Base-by-base conservation (phyloP, 1,140 invertebrate species). In the Paramacrobiotus metropolitanus region DNA sequence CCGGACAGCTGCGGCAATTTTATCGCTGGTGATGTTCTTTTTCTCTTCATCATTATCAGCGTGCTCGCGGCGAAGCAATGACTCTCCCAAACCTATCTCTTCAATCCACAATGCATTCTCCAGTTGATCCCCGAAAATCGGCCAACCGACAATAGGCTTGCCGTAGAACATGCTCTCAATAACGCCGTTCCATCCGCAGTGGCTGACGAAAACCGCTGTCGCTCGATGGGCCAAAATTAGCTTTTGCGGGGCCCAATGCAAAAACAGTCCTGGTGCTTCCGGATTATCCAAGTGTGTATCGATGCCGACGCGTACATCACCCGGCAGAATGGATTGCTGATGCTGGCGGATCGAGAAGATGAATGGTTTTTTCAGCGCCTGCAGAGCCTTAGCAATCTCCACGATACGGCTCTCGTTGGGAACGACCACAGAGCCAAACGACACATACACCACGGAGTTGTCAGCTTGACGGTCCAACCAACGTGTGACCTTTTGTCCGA, bases 151-250 rank as follows among this genome's bases (percentile, higher is more conserved):
- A 55, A 55, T 28, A 15, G 48, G 48, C 28, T 20, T 24, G 15
- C 48, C 48, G 24, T 4, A 20, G 15, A 9, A 4, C 4, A 55
- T 15, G 4, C 15, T 28, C 24, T 55, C 48, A 55, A 55, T 15
- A 15, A 24, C 9, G 48, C 48, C 28, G 48, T 55, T 55, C 48
- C 48, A 55, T 55, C 48, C 48, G 48, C 48, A 55, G 28, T 55
- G 48, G 24, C 48, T 55, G 48, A 55, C 48, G 24, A 55, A 55
- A 4, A 55, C 48, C 15, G 15, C 15, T 24, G 28, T 24, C 9
- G 48, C 15, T 28, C 15, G 4, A 24, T 55, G 48, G 4, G 48
- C 48, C 15, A 55, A 24, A 4, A 55, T 28, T 4, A 55, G 24
- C 24, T 55, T 55, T 55, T 55, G 48, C 48, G 48, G 48, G 9